Percentiles rank a stretch among this genome's conserved stretches.
These are phyloP conservation scores for Drosophila anomalata DNA, from an alignment of 2,888 invertebrate genomes.

Conservation along the genomic window DNA sequence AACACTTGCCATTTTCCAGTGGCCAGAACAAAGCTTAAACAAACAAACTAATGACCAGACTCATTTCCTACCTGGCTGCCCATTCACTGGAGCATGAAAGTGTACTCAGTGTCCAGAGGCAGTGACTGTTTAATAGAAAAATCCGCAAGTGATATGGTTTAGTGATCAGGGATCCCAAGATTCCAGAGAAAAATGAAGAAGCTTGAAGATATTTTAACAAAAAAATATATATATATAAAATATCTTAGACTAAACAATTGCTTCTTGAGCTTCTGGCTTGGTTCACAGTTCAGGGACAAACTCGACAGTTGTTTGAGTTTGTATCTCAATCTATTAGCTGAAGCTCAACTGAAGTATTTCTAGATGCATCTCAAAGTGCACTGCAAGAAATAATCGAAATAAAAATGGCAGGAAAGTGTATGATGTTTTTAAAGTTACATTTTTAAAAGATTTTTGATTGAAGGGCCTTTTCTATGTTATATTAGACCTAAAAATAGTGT, in stretches of 20 bases:
- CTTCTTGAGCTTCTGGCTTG: not conserved
- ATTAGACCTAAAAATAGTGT: no score
- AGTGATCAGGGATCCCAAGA: not conserved
- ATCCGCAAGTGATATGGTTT: not conserved
- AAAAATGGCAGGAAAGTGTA: not conserved
- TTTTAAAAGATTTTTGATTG: not conserved
- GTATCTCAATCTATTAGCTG: conserved; percentile 21
- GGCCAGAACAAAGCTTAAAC: conserved; percentile 7
- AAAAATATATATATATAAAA: not conserved
- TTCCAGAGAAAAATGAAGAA: not conserved
- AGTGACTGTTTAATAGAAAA: not conserved
- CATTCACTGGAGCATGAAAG: conserved; percentile 6
- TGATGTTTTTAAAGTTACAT: no score
- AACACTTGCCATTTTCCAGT: not conserved
- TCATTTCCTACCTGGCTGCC: conserved; percentile 8
- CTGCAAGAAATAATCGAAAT: not conserved
- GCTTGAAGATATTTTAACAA: not conserved
- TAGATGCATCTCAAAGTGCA: not conserved
- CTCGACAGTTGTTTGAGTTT: conserved; percentile 2
- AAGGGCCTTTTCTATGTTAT: not conserved
- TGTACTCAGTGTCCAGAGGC: not conserved
- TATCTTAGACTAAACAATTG: not conserved
- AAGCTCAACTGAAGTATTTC: conserved; percentile 8
- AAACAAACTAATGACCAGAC: conserved; percentile 2
- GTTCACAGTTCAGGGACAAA: conserved; percentile 30